Evolutionary conservation across 2,797 vertebrate genomes (phyloP).

Genomic region (Setipinna tenuifilis): DNA sequence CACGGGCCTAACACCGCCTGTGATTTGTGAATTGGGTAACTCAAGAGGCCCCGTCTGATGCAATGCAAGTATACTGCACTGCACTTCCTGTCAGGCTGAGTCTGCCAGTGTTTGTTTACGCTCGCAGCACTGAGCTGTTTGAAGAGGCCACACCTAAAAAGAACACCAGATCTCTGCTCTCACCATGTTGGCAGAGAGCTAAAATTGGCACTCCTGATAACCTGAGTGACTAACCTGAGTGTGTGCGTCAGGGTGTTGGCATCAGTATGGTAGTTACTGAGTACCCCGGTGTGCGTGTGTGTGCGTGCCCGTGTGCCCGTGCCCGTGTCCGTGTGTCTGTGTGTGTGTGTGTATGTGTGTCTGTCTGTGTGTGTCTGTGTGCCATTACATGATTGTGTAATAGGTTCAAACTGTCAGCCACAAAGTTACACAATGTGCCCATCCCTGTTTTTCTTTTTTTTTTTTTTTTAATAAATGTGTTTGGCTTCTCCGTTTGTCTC

Average conservation of each 20-base stretch:
- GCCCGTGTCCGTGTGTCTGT: background rate
- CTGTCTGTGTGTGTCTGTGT: background rate
- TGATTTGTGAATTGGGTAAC: background rate
- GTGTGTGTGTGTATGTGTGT: background rate
- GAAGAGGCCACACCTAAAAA: background rate
- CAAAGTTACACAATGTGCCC: slow-evolving; percentile 10
- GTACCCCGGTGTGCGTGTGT: background rate
- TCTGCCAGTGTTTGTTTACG: background rate
- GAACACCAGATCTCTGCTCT: background rate
- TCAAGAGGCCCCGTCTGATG: background rate
- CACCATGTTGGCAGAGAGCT: background rate
- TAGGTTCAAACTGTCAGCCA: background rate
- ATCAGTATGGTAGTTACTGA: background rate
- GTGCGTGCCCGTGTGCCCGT: background rate
- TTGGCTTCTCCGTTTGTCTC: background rate
- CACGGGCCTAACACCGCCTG: background rate
- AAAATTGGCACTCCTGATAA: background rate
- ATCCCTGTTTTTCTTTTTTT: background rate
- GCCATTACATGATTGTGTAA: background rate
- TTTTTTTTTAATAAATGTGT: background rate
- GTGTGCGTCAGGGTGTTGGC: background rate
- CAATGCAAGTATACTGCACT: background rate
- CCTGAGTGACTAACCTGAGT: background rate
- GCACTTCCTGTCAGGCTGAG: background rate
- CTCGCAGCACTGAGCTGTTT: background rate